These are phyloP conservation scores for Pterocles burchelli DNA, from an alignment of 2,113 vertebrate species.

Conservation along the genomic window DNA sequence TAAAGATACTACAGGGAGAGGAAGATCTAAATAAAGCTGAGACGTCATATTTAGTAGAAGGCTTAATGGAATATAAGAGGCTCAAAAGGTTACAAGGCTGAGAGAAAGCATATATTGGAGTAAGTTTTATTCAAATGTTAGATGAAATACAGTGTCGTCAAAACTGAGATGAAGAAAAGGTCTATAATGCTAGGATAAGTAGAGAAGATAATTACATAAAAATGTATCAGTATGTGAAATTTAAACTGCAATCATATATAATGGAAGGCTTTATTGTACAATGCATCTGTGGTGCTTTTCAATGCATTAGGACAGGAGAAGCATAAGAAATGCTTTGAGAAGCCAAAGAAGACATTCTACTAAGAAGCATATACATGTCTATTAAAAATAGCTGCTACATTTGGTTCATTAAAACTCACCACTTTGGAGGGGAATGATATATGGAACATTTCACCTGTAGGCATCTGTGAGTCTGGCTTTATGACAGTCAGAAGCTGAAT, in stretches of 20 bases:
- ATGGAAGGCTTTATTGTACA: background rate
- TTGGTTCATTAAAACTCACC: background rate
- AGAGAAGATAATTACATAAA: constrained; percentile 9
- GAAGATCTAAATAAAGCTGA: constrained; percentile 1
- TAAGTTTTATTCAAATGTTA: constrained; percentile 18
- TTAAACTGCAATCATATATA: background rate
- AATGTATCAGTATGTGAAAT: background rate
- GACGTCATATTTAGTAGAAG: background rate
- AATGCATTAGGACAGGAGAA: background rate
- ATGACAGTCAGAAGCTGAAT: background rate
- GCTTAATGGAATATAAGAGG: background rate
- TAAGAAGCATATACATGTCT: background rate
- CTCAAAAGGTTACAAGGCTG: background rate
- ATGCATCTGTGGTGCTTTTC: accelerated
- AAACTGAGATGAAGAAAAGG: background rate
- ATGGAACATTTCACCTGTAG: background rate
- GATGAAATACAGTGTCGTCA: constrained; percentile 16
- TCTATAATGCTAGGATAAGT: background rate
- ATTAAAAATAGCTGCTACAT: background rate
- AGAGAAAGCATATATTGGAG: background rate
- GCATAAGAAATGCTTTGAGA: background rate
- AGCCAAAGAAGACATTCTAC: background rate
- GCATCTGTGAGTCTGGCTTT: background rate
- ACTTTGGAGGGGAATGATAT: background rate
- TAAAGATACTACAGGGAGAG: background rate